A percentile compares a stretch with the other conserved stretches of the same genome.
phyloP scores from a whole-genome alignment of 1,140 invertebrate species.

The Drosophila serrata region DNA sequence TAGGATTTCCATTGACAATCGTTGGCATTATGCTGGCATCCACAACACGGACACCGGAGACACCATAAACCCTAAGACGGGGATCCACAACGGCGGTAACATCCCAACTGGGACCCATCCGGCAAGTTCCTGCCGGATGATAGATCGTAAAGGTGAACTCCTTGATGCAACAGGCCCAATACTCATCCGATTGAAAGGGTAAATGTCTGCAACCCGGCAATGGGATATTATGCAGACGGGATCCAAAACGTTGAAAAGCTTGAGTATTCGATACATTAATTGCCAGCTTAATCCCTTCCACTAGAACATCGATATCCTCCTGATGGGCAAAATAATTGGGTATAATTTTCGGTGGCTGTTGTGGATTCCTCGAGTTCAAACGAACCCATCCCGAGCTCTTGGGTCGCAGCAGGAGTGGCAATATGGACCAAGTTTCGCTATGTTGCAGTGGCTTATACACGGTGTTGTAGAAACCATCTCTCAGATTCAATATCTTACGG shows the following conservation, averaged over 20 bases:
- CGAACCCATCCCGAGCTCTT: constrained; percentile 93
- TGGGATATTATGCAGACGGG: constrained; percentile 91
- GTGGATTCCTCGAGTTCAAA: constrained; percentile 92
- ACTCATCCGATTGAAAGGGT: constrained; percentile 91
- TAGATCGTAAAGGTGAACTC: constrained; percentile 95
- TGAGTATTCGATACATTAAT: constrained; percentile 91
- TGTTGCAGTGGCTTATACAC: constrained; percentile 93
- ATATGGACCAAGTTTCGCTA: constrained; percentile 93
- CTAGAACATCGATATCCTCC: constrained; percentile 91
- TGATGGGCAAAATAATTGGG: constrained; percentile 95
- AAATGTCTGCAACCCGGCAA: constrained; percentile 92
- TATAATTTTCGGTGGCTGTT: constrained; percentile 93
- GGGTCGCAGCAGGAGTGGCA: constrained; percentile 92
- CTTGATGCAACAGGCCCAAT: constrained; percentile 92
- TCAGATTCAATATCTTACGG: constrained; percentile 90
- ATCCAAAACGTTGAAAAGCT: constrained; percentile 93
- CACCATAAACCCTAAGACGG: constrained; percentile 90
- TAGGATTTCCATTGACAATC: constrained; percentile 93
- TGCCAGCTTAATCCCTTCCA: constrained; percentile 93
- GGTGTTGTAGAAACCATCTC: constrained; percentile 93
- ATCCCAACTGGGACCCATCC: constrained; percentile 93
- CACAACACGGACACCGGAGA: constrained; percentile 90
- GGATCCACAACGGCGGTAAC: constrained; percentile 93
- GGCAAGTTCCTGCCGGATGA: constrained; percentile 93
- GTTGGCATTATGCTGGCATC: constrained; percentile 93